Conservation (phyloP, 2,113 vertebrate species). For the Apistogramma diplotaenia region DNA sequence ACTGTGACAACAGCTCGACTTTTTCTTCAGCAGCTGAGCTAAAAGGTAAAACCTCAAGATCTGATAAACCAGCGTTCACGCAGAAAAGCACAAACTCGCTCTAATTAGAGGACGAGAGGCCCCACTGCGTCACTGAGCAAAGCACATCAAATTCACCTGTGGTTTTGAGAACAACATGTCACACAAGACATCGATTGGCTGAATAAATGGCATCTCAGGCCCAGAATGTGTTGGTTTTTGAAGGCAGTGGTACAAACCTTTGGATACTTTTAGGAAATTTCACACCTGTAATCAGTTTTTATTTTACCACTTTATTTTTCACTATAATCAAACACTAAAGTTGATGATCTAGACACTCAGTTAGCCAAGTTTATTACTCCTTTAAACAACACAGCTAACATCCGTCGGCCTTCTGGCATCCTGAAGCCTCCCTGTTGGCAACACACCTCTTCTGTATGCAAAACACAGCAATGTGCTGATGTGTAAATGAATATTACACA, state of each 20-base stretch:
- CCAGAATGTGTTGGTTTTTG: background rate
- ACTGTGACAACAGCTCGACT: no score
- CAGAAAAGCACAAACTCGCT: background rate
- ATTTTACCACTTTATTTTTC: no score
- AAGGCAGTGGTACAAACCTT: background rate
- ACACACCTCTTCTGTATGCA: background rate
- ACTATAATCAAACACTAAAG: no score
- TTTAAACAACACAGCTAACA: background rate
- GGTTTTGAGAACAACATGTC: rapidly evolving
- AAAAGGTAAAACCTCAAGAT: background rate
- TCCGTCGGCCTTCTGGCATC: no score
- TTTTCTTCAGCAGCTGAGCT: no score
- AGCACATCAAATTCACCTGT: background rate
- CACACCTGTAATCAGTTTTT: background rate
- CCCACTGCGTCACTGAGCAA: background rate
- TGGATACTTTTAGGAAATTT: background rate
- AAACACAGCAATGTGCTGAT: background rate
- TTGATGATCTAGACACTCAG: background rate
- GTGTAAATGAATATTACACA: background rate
- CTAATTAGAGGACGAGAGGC: background rate
- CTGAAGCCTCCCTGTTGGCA: no score
- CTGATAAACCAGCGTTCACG: background rate
- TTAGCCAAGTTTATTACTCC: background rate
- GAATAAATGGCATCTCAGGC: background rate
- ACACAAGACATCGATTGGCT: background rate